A percentile compares a stretch with the other conserved stretches of the same genome.
phyloP scores from a whole-genome alignment of 2,113 vertebrate species.

The Tringa solitaria region DNA sequence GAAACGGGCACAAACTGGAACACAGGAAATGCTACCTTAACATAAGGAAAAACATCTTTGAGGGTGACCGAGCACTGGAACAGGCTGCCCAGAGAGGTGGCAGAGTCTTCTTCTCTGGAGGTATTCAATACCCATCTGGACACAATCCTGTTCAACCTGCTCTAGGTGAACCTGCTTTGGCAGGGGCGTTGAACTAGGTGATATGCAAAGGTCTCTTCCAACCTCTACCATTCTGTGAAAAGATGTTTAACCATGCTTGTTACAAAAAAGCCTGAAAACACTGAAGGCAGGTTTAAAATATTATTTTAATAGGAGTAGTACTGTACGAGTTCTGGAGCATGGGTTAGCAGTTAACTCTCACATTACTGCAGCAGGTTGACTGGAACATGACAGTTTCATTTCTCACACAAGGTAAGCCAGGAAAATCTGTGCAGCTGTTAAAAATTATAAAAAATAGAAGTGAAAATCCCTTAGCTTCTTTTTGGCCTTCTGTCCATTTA shows the following conservation, averaged over 20 bases:
- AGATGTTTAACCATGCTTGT: background rate
- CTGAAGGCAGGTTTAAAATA: background rate
- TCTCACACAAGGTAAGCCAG: background rate
- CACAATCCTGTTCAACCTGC: background rate
- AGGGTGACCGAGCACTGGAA: background rate
- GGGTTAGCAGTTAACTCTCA: background rate
- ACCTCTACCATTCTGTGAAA: background rate
- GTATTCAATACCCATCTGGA: background rate
- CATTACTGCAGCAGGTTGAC: background rate
- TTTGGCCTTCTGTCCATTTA: background rate
- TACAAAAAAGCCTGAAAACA: background rate
- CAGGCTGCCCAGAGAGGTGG: background rate
- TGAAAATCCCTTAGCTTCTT: background rate
- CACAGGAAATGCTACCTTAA: background rate
- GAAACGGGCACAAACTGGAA: background rate
- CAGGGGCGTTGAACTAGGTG: background rate
- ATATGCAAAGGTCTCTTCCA: background rate
- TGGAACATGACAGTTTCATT: background rate
- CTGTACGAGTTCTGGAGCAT: background rate
- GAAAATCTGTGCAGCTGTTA: background rate
- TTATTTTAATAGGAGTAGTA: background rate
- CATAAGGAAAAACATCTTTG: background rate
- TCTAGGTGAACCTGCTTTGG: background rate
- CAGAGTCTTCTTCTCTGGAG: background rate
- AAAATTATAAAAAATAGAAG: background rate